Evolutionary conservation across 92 coral and sea anemone genomes (phyloP), one percentile per base, ranked within the genome.

Genomic region (Porites cylindrica): DNA sequence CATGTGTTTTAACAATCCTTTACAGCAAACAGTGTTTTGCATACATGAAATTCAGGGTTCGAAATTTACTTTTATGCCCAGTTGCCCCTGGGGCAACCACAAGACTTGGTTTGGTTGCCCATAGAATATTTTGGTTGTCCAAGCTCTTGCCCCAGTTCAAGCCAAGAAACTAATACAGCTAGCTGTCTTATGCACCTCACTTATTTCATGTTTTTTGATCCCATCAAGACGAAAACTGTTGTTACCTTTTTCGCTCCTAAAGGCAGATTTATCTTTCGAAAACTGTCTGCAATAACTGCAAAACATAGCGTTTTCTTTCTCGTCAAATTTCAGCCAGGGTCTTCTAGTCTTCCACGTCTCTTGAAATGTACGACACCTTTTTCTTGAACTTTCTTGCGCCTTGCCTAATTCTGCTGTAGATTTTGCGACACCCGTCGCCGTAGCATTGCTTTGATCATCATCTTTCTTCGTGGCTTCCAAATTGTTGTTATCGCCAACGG

Each of bases 251-350:
- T 24, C 26, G 69, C 70, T 61, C 38, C 56, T 56, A 77, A 77
- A 77, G 16, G 82, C 69, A 62, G 82, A 77, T 77, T 75, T 75
- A 47, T 77, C 82, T 77, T 77, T 77, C 8, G 23, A 77, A 64
- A 78, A 78, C 82, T 38, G 58, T 78, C 82, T 78, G 82, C 82
- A 78, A 78, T 63, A 78, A 78, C 70, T 78, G 47, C 73, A 79
- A 79, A 79, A 65, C 50, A 79, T 65, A 65, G 83, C 62, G 60
- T 79, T 79, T 65, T 20, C 74, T 79, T 65, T 79, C 62, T 17
- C 47, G 62, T 80, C 47, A 79, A 67, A 79, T 80, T 80, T n/a
- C 84, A 80, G 75, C 84, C 84, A 66, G 84, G 84, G 73, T 54
- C 84, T 80, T 80, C 51, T 29, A 66, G 74, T 79, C 73, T 79